phyloP scores from a whole-genome alignment of 1,140 invertebrate species.

The Bathynomus jamesi region DNA sequence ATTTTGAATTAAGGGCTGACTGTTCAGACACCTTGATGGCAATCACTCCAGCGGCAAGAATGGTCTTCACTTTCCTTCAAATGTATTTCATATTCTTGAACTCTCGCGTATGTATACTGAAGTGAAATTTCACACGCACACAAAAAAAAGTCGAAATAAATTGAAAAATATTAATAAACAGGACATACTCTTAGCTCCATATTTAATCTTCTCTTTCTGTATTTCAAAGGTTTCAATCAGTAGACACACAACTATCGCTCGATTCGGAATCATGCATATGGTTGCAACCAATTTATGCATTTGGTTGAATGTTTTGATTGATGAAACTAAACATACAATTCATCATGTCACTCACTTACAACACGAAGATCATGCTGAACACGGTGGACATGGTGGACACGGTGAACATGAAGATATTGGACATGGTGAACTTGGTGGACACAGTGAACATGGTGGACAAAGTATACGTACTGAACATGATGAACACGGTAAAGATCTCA shows the following conservation, averaged over 20 bases:
- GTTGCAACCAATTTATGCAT: slow-evolving; percentile 89
- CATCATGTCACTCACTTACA: slow-evolving; percentile 6
- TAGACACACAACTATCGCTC: slow-evolving; percentile 71
- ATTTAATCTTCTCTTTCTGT: no score
- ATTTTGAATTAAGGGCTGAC: slow-evolving; percentile 80
- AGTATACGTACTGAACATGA: neutral
- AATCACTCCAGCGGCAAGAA: slow-evolving; percentile 73
- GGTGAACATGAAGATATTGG: neutral
- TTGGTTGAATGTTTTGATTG: slow-evolving; percentile 73
- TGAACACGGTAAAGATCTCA: neutral
- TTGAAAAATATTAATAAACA: no score
- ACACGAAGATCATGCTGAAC: neutral
- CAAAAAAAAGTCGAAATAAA: no score
- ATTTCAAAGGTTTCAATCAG: slow-evolving; percentile 76
- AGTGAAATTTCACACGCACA: no score
- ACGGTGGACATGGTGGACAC: neutral
- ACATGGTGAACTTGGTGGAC: neutral
- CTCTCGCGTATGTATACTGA: slow-evolving; percentile 62
- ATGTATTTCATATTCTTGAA: slow-evolving; percentile 95
- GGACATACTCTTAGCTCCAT: no score
- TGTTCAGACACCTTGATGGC: slow-evolving; percentile 80
- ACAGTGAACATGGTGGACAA: neutral
- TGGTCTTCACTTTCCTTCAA: slow-evolving; percentile 90
- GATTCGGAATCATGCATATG: slow-evolving; percentile 92
- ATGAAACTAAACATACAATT: slow-evolving; percentile 16